A percentile compares a stretch with the other conserved stretches of the same genome.
phyloP scores from a whole-genome alignment of 2,888 invertebrate genomes.

The Phengaris alcon region DNA sequence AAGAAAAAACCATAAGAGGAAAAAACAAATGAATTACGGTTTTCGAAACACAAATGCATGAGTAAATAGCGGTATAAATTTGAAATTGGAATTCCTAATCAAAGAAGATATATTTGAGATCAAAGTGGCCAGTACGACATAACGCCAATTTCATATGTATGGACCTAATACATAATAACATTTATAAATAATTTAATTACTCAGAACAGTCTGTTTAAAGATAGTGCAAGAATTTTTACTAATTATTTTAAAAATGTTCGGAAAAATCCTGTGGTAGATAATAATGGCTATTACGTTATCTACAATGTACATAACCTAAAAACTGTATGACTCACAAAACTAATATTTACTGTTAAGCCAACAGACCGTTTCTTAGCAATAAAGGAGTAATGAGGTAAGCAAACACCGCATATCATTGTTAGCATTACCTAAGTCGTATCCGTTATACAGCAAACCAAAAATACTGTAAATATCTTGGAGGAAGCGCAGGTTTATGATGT shows the following conservation, averaged over 20 bases:
- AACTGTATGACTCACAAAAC: slow-evolving; percentile 30
- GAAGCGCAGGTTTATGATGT: slow-evolving; percentile 17
- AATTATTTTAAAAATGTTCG: not conserved
- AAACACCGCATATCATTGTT: slow-evolving; percentile 51
- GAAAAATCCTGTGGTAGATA: not conserved
- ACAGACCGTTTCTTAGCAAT: slow-evolving; percentile 41
- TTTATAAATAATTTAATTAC: too few relatives aligned
- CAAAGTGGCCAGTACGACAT: too few relatives aligned
- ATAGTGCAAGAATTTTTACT: not conserved
- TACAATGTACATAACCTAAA: slow-evolving; percentile 11
- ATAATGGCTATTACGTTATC: slow-evolving; percentile 13
- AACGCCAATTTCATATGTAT: too few relatives aligned
- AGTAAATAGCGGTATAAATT: too few relatives aligned
- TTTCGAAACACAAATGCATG: too few relatives aligned
- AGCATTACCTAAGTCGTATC: slow-evolving; percentile 44
- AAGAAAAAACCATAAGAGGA: too few relatives aligned
- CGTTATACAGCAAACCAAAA: slow-evolving; percentile 44
- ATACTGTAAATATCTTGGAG: slow-evolving; percentile 31
- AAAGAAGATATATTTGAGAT: too few relatives aligned
- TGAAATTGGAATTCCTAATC: too few relatives aligned
- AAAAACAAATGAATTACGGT: too few relatives aligned
- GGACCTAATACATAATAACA: too few relatives aligned
- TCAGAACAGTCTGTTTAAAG: not conserved
- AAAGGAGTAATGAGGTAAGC: slow-evolving; percentile 45
- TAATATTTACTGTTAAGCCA: slow-evolving; percentile 40